A percentile compares a stretch with the other conserved stretches of the same genome.
Evolutionary conservation across 2,797 vertebrate genomes (phyloP).

Genomic region (Echiichthys vipera): DNA sequence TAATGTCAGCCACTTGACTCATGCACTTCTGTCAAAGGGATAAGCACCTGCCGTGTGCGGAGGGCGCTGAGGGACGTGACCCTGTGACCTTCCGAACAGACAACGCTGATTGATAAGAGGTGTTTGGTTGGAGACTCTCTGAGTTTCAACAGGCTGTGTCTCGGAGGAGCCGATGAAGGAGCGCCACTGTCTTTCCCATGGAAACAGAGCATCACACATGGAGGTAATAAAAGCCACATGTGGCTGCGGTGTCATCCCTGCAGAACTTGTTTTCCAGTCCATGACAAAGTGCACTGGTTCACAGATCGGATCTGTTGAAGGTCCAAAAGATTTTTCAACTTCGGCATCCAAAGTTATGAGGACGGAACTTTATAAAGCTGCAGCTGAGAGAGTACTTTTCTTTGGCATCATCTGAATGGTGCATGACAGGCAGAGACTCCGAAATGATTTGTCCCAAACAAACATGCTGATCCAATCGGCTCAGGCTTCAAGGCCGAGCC

Average conservation of each 20-base stretch:
- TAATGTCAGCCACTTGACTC: conserved; percentile 82
- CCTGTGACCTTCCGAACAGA: conserved; percentile 47
- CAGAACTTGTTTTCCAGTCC: conserved; percentile 42
- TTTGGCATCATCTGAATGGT: conserved; percentile 35
- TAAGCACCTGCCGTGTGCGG: conserved; percentile 66
- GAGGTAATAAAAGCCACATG: conserved; percentile 57
- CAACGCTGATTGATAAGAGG: conserved; percentile 21
- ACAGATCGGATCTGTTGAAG: conserved; percentile 15
- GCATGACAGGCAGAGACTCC: conserved; percentile 23
- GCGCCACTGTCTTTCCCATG: conserved; percentile 38
- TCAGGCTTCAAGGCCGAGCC: conserved; percentile 21
- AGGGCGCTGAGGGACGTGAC: neutral
- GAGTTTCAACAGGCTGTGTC: conserved; percentile 34
- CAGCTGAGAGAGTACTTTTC: neutral
- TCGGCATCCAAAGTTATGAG: conserved; percentile 18
- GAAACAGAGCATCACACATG: conserved; percentile 45
- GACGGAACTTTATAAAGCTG: conserved; percentile 15
- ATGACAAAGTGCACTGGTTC: conserved; percentile 26
- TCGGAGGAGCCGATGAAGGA: conserved; percentile 12
- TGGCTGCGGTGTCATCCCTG: conserved; percentile 41
- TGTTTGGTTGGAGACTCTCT: conserved; percentile 26
- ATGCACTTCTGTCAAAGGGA: conserved; percentile 73
- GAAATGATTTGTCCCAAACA: conserved; percentile 39
- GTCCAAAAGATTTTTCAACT: conserved; percentile 24
- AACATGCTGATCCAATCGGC: conserved; percentile 64